phyloP scores from a whole-genome alignment of 2,888 invertebrate species.

The Sinelater perroti region DNA sequence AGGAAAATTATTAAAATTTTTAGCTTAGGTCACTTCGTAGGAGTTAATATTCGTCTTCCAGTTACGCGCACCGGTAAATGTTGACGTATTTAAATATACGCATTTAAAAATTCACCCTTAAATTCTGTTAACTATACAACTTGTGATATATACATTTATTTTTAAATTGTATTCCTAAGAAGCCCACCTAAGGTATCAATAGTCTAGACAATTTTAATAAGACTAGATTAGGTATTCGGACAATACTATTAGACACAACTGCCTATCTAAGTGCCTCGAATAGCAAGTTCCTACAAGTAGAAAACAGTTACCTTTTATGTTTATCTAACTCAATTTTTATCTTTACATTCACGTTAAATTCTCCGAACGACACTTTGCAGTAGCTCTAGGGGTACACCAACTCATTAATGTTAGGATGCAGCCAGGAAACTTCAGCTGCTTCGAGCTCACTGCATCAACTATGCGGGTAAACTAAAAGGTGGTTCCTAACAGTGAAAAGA shows the following conservation, averaged over 20 bases:
- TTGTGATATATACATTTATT: slow-evolving; percentile 5
- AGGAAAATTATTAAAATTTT: background rate
- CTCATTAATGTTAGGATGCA: no score
- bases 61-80: background rate
- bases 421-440: no score
- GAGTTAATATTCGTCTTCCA: background rate
- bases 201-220: background rate
- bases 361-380: no score
- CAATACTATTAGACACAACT: slow-evolving; percentile 20
- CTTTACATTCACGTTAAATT: background rate
- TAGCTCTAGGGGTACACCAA: no score
- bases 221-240: slow-evolving; percentile 2
- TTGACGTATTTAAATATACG: background rate
- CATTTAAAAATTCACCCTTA: background rate
- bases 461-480: no score
- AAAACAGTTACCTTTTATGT: slow-evolving; percentile 21
- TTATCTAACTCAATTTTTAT: background rate
- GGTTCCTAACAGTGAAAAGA: no score
- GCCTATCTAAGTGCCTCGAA: slow-evolving; percentile 22
- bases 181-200: background rate
- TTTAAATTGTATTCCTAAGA: background rate
- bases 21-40: no score
- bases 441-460: no score
- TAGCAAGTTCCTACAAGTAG: slow-evolving; percentile 18
- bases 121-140: slow-evolving; percentile 8